These are phyloP conservation scores for Pycnomerus fuliginosus DNA, from an alignment of 2,888 invertebrate genomes.

Conservation along the genomic window DNA sequence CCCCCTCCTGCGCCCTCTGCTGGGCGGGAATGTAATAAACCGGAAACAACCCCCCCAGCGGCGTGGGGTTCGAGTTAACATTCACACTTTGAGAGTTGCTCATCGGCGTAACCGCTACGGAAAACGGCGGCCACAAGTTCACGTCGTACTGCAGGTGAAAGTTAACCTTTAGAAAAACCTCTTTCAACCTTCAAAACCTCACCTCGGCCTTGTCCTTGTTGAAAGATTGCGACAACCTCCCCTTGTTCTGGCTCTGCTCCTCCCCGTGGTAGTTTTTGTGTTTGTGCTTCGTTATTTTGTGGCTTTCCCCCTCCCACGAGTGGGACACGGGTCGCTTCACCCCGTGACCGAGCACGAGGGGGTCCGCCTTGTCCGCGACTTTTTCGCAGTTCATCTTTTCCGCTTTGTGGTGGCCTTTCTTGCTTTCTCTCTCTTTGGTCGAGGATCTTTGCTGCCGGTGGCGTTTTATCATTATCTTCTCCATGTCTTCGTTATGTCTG, in stretches of 20 bases:
- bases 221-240: background rate
- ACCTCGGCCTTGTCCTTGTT: background rate
- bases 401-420: constrained; percentile 24
- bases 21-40: constrained; percentile 61
- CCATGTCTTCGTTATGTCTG: constrained; percentile 83
- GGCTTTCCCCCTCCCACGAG: constrained; percentile 62
- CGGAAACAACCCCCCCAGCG: constrained; percentile 54
- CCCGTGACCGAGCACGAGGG: constrained; percentile 52
- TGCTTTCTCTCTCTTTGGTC: constrained; percentile 51
- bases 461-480: constrained; percentile 71
- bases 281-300: constrained; percentile 58
- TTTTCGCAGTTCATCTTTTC: constrained; percentile 12
- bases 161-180: constrained; percentile 1
- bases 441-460: constrained; percentile 64
- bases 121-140: constrained; percentile 63
- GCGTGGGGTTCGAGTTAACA: constrained; percentile 30
- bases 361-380: constrained; percentile 28
- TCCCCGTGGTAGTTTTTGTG: constrained; percentile 40
- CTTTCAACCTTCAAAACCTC: background rate
- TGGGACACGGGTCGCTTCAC: constrained; percentile 64
- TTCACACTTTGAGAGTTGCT: constrained; percentile 42
- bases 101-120: constrained; percentile 54
- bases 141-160: constrained; percentile 49
- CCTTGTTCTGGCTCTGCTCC: background rate
- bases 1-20: too few species aligned